Base-by-base conservation (phyloP, 2,113 vertebrate species). In the Camarhynchus parvulus region DNA sequence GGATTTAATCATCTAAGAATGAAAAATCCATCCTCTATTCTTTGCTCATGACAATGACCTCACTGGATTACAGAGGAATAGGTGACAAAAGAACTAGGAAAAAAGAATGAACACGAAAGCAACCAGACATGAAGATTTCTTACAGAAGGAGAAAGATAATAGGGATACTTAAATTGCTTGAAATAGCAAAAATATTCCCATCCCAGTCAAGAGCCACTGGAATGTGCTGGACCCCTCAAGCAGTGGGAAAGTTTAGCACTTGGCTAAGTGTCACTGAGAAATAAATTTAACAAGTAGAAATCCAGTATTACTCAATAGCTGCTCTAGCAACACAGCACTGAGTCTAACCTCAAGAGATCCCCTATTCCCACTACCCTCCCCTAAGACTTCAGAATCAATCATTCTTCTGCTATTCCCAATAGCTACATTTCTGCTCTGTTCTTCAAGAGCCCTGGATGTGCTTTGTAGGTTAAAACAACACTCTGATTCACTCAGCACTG, bases 211-310 rank as follows among this genome's bases (percentile, higher is more conserved):
- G 47, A 94, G 64, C 44, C 61, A 44, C 56, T 89, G 89, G 80
- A 92, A 93, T 79, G 77, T 91, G 69, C 52, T 46, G 64, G 53
- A 75, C 49, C 39, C 47, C 74, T 92, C 52, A 75, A 75, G 83
- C 77, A 84, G 31, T n/a, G 31, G 23, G 49, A 82, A 50, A 53
- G 69, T 19, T 49, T 49, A 72, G 70, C 58, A 66, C 41, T 73
- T 3, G 4, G 39, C 39, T 87, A 80, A 80, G n/a, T 22, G 41
- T 79, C 53, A 72, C 53, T 6, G 1, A 76, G 66, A 95, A 95
- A 93, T 75, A 95, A 95, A 93, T 78, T 63, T 69, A 84, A 35
- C 30, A 83, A 95, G 41, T 7, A 89, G 83, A 79, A 92, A 91
- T 75, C 25, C 41, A 91, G 52, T 25, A 56, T 95, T 97, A 62